Percentiles rank a stretch among this genome's conserved stretches.
Evolutionary conservation across 1,140 invertebrate genomes (phyloP).

Genomic region (Dryas iulia): DNA sequence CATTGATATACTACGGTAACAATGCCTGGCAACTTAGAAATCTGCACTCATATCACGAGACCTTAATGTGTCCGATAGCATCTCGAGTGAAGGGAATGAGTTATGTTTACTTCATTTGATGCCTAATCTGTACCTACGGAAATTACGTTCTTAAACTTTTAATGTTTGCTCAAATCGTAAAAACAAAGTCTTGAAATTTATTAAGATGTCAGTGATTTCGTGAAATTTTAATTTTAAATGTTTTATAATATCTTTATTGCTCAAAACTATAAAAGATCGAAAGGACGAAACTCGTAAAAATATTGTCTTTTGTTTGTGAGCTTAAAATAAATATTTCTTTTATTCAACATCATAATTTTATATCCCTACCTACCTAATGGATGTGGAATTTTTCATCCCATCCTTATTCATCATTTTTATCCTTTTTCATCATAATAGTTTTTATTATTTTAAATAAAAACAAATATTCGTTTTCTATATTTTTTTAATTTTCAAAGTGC

Average conservation of each 20-base stretch:
- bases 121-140: slow-evolving; percentile 24
- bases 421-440: no score
- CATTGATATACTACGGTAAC: slow-evolving; percentile 22
- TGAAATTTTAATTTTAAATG: neutral
- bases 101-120: slow-evolving; percentile 28
- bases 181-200: neutral
- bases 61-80: slow-evolving; percentile 40
- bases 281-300: neutral
- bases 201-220: neutral
- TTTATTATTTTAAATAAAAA: no score
- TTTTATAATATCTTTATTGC: neutral
- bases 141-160: slow-evolving; percentile 15
- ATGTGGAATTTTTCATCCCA: no score
- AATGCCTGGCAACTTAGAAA: slow-evolving; percentile 24
- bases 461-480: no score
- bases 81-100: slow-evolving; percentile 35
- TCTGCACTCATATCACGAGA: slow-evolving; percentile 35
- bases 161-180: neutral
- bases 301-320: neutral
- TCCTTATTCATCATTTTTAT: no score
- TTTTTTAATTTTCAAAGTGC: no score
- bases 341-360: no score
- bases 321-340: neutral
- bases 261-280: neutral
- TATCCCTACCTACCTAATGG: no score